Conservation (phyloP, 2,113 vertebrate species). For the Sardina pilchardus region DNA sequence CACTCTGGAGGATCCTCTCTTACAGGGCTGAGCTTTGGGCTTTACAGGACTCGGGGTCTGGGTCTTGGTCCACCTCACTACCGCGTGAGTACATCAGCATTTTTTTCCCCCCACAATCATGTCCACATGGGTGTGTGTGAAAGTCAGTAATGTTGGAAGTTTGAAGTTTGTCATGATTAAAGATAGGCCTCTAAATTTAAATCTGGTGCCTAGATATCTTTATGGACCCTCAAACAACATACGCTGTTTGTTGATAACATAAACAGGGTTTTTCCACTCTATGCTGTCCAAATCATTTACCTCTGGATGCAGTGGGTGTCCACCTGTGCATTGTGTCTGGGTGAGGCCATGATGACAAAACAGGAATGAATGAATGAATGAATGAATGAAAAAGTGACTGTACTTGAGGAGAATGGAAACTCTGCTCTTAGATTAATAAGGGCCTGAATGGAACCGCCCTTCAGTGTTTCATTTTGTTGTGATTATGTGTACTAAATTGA, state of each 20-base stretch:
- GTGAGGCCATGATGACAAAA: neutral
- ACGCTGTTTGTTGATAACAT: neutral
- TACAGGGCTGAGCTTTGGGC: neutral
- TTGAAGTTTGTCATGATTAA: neutral
- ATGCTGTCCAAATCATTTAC: neutral
- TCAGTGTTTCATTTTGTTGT: neutral
- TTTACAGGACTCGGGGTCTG: neutral
- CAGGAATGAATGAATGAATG: neutral
- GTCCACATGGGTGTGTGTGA: neutral
- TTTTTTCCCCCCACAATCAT: neutral
- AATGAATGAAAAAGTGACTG: neutral
- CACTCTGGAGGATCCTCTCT: neutral
- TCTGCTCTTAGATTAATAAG: neutral
- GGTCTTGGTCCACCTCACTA: neutral
- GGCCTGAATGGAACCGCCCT: neutral
- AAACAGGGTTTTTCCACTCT: neutral
- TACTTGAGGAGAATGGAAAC: neutral
- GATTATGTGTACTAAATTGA: neutral
- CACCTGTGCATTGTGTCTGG: neutral
- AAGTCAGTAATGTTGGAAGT: neutral
- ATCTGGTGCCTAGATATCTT: neutral
- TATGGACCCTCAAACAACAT: neutral
- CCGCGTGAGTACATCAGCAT: neutral
- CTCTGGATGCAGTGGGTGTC: neutral
- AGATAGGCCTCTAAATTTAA: neutral